Evolutionary conservation across 2,888 invertebrate species (phyloP).

Genomic region (Rhagonycha lutea): DNA sequence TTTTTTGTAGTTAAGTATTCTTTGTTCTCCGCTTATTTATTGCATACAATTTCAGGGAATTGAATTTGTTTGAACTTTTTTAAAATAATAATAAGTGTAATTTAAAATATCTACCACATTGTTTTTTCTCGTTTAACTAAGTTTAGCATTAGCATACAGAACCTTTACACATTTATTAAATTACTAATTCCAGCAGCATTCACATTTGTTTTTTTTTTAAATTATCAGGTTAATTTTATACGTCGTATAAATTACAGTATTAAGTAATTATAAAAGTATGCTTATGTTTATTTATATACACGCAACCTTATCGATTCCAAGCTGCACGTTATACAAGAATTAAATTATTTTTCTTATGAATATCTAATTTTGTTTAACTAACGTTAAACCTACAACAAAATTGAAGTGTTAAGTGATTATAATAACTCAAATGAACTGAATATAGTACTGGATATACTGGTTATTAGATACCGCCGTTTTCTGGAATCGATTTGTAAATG

Average conservation of each 20-base stretch:
- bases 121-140: background rate
- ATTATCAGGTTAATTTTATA: conserved; percentile 27
- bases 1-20: background rate
- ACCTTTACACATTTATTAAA: conserved; percentile 10
- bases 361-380: conserved; percentile 29
- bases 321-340: conserved; percentile 28
- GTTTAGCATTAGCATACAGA: background rate
- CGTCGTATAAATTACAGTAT: conserved; percentile 38
- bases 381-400: conserved; percentile 5
- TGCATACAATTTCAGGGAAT: background rate
- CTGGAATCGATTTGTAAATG: background rate
- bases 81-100: background rate
- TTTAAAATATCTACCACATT: background rate
- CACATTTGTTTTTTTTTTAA: conserved; percentile 29
- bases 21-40: background rate
- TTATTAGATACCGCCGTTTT: background rate
- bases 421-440: background rate
- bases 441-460: background rate
- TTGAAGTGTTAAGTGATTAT: conserved; percentile 1
- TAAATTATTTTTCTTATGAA: conserved; percentile 31
- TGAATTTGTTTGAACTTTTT: background rate
- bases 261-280: conserved; percentile 40
- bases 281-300: conserved; percentile 41
- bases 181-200: conserved; percentile 26
- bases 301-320: conserved; percentile 36